A percentile compares a stretch with the other conserved stretches of the same genome.
phyloP scores from a whole-genome alignment of 2,113 vertebrate genomes.

The Pterocles orientalis region DNA sequence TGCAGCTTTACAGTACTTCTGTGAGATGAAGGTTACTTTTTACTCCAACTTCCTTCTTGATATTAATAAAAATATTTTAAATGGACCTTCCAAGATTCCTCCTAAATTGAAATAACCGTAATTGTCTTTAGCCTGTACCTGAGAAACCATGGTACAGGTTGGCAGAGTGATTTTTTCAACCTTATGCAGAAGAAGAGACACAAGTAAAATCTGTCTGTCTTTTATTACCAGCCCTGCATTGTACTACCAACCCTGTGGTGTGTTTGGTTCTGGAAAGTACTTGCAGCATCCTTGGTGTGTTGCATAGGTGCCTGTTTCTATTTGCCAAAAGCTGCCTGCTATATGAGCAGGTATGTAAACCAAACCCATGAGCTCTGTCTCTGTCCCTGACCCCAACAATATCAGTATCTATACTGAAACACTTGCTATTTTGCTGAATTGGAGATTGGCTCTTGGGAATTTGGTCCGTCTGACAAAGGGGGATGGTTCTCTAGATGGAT shows the following conservation, averaged over 20 bases:
- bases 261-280: background rate
- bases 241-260: background rate
- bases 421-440: background rate
- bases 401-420: accelerated
- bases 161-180: background rate
- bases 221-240: background rate
- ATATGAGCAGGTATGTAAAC: background rate
- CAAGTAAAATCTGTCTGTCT: background rate
- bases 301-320: background rate
- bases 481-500: background rate
- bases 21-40: background rate
- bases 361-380: background rate
- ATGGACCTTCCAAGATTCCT: background rate
- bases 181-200: background rate
- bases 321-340: background rate
- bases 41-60: background rate
- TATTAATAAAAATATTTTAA: background rate
- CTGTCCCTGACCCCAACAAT: background rate
- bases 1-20: background rate
- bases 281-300: background rate
- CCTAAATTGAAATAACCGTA: background rate
- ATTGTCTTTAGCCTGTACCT: background rate
- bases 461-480: background rate
- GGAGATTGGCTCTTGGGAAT: background rate
- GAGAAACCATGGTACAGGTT: background rate